Percentiles rank a stretch among this genome's conserved stretches.
Evolutionary conservation across 1,140 invertebrate genomes (phyloP).

Genomic region (Apis mellifera): Amel_HAv3.1 CM009935.2:3272001-3272500

Average conservation of each 20-base stretch:
- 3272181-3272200: conserved; percentile 73
- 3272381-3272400: conserved; percentile 63
- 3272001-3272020: background rate
- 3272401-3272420: conserved; percentile 30
- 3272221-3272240: conserved; percentile 76
- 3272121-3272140: conserved; percentile 29
- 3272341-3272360: conserved; percentile 47
- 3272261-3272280: conserved; percentile 54
- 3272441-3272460: conserved; percentile 4
- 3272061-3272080: conserved; percentile 24
- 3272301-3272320: conserved; percentile 78
- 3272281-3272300: conserved; percentile 78
- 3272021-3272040: background rate
- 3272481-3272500: conserved; percentile 9
- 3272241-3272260: conserved; percentile 38
- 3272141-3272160: conserved; percentile 68
- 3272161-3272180: conserved; percentile 72
- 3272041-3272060: background rate
- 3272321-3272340: conserved; percentile 66
- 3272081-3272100: conserved; percentile 49
- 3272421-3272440: conserved; percentile 48
- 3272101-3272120: conserved; percentile 39
- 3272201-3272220: conserved; percentile 64
- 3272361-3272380: conserved; percentile 61
- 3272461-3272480: conserved; percentile 60